A percentile compares a stretch with the other conserved stretches of the same genome.
Evolutionary conservation across 1,140 invertebrate genomes (phyloP).

Genomic region (Melanaphis sacchari): DNA sequence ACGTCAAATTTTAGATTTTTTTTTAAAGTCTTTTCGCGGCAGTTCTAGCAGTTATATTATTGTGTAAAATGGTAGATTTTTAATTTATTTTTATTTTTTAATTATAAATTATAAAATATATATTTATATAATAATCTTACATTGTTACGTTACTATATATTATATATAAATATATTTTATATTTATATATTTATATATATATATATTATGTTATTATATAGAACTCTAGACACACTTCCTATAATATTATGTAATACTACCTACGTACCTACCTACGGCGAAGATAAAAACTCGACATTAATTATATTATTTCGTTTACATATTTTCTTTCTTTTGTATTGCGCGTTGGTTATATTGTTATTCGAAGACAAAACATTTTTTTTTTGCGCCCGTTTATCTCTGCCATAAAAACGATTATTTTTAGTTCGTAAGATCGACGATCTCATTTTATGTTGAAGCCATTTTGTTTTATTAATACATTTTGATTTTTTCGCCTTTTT

Average conservation of each 20-base stretch:
- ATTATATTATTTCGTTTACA: neutral
- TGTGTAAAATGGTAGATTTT: slow-evolving; percentile 6
- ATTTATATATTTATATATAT: neutral
- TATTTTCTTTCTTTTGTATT: slow-evolving; percentile 16
- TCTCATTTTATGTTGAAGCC: slow-evolving; percentile 56
- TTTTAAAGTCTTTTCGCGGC: slow-evolving; percentile 10
- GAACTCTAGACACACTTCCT: slow-evolving; percentile 24
- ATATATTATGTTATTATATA: neutral
- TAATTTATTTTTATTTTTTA: slow-evolving; percentile 9
- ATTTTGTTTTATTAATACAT: slow-evolving; percentile 48
- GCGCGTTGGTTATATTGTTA: slow-evolving; percentile 8
- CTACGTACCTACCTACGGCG: neutral
- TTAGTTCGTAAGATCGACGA: slow-evolving; percentile 53
- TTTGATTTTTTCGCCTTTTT: slow-evolving; percentile 39
- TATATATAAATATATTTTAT: neutral
- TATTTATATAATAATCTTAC: slow-evolving; percentile 39
- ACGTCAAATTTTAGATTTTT: neutral
- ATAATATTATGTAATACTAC: slow-evolving; percentile 9
- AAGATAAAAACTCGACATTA: neutral
- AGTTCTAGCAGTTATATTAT: slow-evolving; percentile 10
- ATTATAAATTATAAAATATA: slow-evolving; percentile 21
- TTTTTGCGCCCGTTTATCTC: slow-evolving; percentile 20
- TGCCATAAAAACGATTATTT: slow-evolving; percentile 50
- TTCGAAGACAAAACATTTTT: slow-evolving; percentile 26
- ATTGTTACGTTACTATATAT: slow-evolving; percentile 44